Conservation (phyloP, 2,113 vertebrate species). For the Ceyx melanurus region DNA sequence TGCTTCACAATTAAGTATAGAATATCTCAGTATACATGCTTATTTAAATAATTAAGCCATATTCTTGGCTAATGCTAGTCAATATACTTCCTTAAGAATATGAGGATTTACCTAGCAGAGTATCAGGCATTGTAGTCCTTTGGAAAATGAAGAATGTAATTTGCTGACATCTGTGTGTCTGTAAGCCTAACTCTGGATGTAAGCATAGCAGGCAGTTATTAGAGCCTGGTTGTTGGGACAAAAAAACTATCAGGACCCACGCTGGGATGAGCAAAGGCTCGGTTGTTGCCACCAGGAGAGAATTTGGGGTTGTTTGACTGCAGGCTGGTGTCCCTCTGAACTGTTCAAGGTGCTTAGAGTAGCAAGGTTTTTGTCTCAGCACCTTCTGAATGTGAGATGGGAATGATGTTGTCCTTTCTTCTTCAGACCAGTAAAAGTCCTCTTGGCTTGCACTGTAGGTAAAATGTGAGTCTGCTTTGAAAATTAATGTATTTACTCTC, state of each 20-base stretch:
- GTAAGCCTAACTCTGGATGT: background rate
- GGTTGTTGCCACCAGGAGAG: background rate
- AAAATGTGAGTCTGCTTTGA: background rate
- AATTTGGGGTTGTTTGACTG: background rate
- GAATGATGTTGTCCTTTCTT: background rate
- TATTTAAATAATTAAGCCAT: background rate
- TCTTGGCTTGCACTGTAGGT: background rate
- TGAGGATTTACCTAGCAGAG: background rate
- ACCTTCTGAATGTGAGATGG: background rate
- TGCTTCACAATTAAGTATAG: background rate
- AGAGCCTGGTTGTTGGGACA: background rate
- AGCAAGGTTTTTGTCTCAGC: background rate
- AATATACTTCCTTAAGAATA: background rate
- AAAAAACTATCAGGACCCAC: background rate
- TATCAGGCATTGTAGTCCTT: background rate
- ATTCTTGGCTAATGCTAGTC: background rate
- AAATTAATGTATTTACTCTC: background rate
- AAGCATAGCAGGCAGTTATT: background rate
- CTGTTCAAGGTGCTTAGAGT: background rate
- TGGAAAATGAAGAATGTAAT: background rate
- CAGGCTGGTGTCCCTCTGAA: background rate
- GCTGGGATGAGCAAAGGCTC: background rate
- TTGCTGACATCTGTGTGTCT: background rate
- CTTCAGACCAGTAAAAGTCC: background rate
- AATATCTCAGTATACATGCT: background rate